Evolutionary conservation across 1,140 invertebrate species (phyloP).

Genomic region (Drosophila sturtevanti): DNA sequence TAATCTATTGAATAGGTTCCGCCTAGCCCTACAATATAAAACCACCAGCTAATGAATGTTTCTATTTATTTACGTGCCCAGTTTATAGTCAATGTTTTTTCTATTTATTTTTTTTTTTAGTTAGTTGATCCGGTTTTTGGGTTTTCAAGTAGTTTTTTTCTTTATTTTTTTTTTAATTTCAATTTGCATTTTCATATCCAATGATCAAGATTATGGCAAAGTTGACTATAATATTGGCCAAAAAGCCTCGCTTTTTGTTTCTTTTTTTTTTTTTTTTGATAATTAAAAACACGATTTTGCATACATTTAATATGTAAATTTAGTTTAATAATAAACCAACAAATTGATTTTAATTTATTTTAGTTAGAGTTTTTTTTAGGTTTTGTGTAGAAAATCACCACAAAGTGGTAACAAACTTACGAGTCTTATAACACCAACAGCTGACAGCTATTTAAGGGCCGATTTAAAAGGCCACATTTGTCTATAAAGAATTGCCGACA

Average conservation of each 20-base stretch:
- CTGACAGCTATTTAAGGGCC: background rate
- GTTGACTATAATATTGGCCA: background rate
- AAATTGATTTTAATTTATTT: background rate
- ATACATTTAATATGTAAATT: constrained; percentile 54
- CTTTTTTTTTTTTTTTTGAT: constrained; percentile 3
- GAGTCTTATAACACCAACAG: background rate
- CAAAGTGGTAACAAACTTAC: background rate
- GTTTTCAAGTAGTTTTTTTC: too few species aligned
- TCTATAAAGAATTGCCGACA: background rate
- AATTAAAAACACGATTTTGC: constrained; percentile 39
- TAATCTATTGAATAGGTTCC: constrained; percentile 28
- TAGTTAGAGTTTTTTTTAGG: background rate
- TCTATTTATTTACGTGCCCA: constrained; percentile 12
- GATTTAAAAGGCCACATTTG: background rate
- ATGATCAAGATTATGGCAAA: constrained; percentile 11
- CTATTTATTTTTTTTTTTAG: background rate
- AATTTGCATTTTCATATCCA: constrained; percentile 46
- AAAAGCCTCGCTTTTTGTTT: background rate
- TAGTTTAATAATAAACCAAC: constrained; percentile 4
- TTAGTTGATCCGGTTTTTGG: constrained; percentile 2
- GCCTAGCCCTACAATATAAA: background rate
- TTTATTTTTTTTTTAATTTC: constrained; percentile 45
- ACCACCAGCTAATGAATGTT: constrained; percentile 17
- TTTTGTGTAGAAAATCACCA: background rate
- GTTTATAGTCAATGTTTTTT: background rate